Evolutionary conservation across 2,888 invertebrate genomes (phyloP), one percentile per base, ranked within the genome.

Genomic region (Ptilodon capucinus): DNA sequence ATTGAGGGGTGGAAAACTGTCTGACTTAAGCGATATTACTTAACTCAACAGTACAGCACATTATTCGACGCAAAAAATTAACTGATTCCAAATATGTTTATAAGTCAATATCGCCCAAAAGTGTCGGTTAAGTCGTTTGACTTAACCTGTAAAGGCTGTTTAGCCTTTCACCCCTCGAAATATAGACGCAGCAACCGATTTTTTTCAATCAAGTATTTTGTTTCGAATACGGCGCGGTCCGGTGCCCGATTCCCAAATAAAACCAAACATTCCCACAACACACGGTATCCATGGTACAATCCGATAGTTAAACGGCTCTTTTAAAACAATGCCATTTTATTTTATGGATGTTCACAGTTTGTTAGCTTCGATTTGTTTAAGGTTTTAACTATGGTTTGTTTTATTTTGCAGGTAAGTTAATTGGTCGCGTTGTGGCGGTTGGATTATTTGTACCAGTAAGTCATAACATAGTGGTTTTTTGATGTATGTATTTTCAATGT

Each of bases 291-390:
- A 71, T 74, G 60, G 64, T 73, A 67, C 72, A 73, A 76, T 77
- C 57, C 65, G 57, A 66, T 64, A 61, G 66, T 70, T 65, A 71
- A 65, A 72, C 60, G 52, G 59, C 60, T 61, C 60, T 70, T 64
- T 76, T 73, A 78, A 74, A 71, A 65, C 60, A 62, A 61, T 60
- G 55, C 68, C 67, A 64, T 72, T 81, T 77, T 76, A 79, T 76
- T 81, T 80, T 77, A 79, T 79, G 70, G 70, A 71, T 78, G 81
- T 80, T 70, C 51, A 49, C 74, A 75, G 74, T 80, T 83, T 74
- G 77, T 83, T 84, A 79, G 64, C 49, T 61, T 46, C 23, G 19
- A 46, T 60, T 60, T 57, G 54, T 47, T 48, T 48, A 42, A 53
- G 52, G 52, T 46, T 42, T 32, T 13, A 6, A 14, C 2, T 2